These are phyloP conservation scores for Phortica magna DNA, from an alignment of 2,888 invertebrate species.

Conservation along the genomic window DNA sequence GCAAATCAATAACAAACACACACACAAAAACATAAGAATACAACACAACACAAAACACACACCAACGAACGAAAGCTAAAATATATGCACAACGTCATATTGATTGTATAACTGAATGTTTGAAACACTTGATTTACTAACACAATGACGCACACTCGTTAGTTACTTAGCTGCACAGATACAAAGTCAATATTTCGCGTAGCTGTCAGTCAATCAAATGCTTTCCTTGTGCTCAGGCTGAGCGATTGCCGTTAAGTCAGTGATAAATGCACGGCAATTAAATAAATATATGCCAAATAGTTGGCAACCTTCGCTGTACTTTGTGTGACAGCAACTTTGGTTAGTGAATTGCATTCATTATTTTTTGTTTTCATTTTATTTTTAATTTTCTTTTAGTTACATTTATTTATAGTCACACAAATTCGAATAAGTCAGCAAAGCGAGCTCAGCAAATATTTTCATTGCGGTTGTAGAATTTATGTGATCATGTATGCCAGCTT, in stretches of 20 bases:
- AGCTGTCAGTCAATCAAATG: too few species aligned
- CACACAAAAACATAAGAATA: conserved; percentile 1
- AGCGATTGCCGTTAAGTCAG: conserved; percentile 4
- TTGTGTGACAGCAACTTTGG: not conserved
- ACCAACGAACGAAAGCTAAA: not conserved
- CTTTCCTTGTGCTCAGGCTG: not conserved
- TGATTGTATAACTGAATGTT: not conserved
- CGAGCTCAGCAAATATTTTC: not conserved
- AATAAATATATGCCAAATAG: not conserved
- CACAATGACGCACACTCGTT: not conserved
- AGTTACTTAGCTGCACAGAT: not conserved
- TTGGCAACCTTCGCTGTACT: not conserved
- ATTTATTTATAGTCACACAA: not conserved
- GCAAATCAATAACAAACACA: conserved; percentile 44
- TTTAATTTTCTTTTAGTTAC: not conserved
- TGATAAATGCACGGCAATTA: conserved; percentile 21
- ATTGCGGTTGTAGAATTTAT: not conserved
- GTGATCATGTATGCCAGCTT: not conserved
- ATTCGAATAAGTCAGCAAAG: not conserved
- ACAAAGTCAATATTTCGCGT: too few species aligned
- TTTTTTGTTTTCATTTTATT: not conserved
- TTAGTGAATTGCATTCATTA: not conserved
- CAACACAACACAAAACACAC: not conserved
- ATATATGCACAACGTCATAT: not conserved
- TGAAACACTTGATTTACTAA: not conserved